Base-by-base conservation (phyloP, 2,888 invertebrate species). In the Zygaena filipendulae region DNA sequence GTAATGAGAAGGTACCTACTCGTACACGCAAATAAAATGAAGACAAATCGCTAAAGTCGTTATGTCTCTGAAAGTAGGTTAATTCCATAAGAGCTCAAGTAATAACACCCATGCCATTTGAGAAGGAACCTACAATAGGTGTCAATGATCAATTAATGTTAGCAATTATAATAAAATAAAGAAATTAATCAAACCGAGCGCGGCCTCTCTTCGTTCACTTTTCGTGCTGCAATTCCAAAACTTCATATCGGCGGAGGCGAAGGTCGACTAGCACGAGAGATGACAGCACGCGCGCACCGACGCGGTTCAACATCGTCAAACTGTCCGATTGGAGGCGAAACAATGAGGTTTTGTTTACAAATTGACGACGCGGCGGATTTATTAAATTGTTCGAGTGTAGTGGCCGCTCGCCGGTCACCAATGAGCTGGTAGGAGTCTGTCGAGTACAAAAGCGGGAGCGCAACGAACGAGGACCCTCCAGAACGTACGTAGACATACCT, bases 291-390 rank as follows among this genome's bases (percentile, higher is more conserved):
- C 59, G 57, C 68, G 61, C 56, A 62, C 52, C 49, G 56, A 61
- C 59, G 49, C 62, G 63, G 63, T 59, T 56, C 33, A 59, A 52
- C 59, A 62, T 66, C 61, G 64, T 59, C 57, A 48, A 60, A 77
- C 75, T 77, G 72, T 41, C 67, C 64, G 62, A 53, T 55, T 50
- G 59, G 36, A 50, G 52, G 46, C 62, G 71, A 72, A 74, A 79
- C 75, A 77, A 79, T 74, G 75, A 67, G 54, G n/a, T 77, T 75
- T 72, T 77, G 77, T 79, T 77, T 79, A 72, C 68, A 71, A 69
- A 70, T 62, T 59, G 56, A 42, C 56, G 58, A 53, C 64, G 69
- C 64, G 54, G 54, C 51, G 57, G 59, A 61, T 67, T 69, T 67
- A 74, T 59, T 71, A 68, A 71, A 64, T 62, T 59, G 67, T 43